Evolutionary conservation across 2,113 vertebrate genomes (phyloP).

Genomic region (Alethe diademata): DNA sequence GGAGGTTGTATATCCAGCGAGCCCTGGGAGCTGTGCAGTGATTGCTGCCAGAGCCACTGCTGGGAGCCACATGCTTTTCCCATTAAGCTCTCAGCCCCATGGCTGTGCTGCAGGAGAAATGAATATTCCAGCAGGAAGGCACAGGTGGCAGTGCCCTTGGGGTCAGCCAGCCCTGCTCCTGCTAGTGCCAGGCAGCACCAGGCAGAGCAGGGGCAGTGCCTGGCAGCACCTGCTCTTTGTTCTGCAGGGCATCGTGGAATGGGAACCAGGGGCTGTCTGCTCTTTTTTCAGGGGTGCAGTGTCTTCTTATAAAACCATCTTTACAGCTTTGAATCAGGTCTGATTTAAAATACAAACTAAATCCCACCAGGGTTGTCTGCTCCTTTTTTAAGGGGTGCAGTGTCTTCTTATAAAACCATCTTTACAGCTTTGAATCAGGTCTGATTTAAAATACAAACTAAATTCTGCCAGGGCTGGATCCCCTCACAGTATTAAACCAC

Average conservation of each 20-base stretch:
- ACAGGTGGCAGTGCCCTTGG: not conserved
- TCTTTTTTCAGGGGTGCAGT: not conserved
- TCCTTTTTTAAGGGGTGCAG: not conserved
- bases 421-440: not conserved
- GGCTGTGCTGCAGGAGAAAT: not conserved
- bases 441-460: not conserved
- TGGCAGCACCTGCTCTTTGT: not conserved
- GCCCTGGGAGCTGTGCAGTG: not conserved
- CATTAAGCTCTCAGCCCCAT: not conserved
- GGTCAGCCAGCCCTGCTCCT: not conserved
- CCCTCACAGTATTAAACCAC: not conserved
- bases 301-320: not conserved
- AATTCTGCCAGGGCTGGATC: not conserved
- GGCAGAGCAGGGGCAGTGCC: not conserved
- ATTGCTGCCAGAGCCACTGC: not conserved
- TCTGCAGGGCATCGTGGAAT: not conserved
- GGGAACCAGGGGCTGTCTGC: not conserved
- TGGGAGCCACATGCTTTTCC: conserved; percentile 6
- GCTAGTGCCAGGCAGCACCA: fast-evolving
- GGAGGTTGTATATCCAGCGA: not conserved
- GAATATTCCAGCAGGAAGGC: not conserved
- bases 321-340: not conserved
- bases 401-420: not conserved
- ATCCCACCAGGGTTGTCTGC: not conserved
- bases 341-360: not conserved